These are phyloP conservation scores for Hyaena hyaena DNA, from an alignment of 2,113 vertebrate genomes.

Conservation along the genomic window DNA sequence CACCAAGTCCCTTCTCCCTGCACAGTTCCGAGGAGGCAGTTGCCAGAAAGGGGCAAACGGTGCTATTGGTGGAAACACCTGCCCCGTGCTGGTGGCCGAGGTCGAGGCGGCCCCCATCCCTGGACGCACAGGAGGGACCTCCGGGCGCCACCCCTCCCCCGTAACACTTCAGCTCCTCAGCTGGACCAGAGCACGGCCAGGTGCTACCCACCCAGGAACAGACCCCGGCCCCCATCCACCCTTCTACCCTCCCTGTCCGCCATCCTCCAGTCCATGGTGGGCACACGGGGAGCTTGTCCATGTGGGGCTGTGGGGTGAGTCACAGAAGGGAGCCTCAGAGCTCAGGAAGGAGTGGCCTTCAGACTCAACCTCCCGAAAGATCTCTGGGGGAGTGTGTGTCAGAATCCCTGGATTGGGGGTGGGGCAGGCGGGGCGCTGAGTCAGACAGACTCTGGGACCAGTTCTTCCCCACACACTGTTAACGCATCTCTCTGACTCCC, in stretches of 20 bases:
- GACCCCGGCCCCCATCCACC: rapidly evolving
- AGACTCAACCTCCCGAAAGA: neutral
- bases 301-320: neutral
- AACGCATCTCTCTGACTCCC: neutral
- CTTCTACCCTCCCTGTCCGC: neutral
- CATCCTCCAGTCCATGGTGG: neutral
- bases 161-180: neutral
- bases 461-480: neutral
- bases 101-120: no score
- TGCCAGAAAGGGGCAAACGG: neutral
- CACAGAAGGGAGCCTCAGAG: no score
- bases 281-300: neutral
- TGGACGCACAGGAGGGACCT: neutral
- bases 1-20: neutral
- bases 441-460: neutral
- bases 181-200: neutral
- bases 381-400: neutral
- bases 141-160: neutral
- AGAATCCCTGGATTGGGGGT: neutral
- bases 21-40: neutral
- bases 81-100: rapidly evolving
- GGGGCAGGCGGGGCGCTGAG: neutral
- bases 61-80: neutral
- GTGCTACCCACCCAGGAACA: neutral
- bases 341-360: no score